These are phyloP conservation scores for Agonopterix heracliana DNA, from an alignment of 2,888 invertebrate genomes.

Conservation along the genomic window DNA sequence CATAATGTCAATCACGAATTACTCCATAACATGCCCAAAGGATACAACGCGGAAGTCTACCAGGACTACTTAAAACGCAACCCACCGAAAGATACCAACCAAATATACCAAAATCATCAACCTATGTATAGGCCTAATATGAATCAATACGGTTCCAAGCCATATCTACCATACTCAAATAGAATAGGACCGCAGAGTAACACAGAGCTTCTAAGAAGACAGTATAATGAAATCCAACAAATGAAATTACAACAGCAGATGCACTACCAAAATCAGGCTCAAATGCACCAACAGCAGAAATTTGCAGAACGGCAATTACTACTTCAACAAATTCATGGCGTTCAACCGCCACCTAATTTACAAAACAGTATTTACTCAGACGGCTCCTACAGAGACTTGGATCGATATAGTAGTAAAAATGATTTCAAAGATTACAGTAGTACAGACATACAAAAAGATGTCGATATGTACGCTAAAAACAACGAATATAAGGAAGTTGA, in stretches of 20 bases:
- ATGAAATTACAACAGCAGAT: conserved; percentile 79
- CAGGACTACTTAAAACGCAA: conserved; percentile 73
- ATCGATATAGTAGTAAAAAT: conserved; percentile 63
- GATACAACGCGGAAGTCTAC: conserved; percentile 77
- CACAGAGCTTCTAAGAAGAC: conserved; percentile 75
- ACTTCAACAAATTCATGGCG: conserved; percentile 77
- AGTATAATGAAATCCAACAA: conserved; percentile 79
- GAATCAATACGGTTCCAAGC: conserved; percentile 66
- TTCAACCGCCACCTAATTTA: conserved; percentile 67
- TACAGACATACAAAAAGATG: conserved; percentile 58
- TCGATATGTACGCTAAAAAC: conserved; percentile 55
- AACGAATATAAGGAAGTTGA: conserved; percentile 61
- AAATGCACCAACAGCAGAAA: conserved; percentile 79
- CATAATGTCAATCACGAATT: conserved; percentile 66
- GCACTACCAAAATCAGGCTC: conserved; percentile 79
- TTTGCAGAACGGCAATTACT: conserved; percentile 78
- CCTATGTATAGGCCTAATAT: conserved; percentile 63
- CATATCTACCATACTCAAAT: conserved; percentile 69
- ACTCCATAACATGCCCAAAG: conserved; percentile 63
- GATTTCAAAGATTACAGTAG: conserved; percentile 61
- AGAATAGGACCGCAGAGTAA: conserved; percentile 75
- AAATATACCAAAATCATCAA: conserved; percentile 76
- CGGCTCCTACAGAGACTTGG: conserved; percentile 63
- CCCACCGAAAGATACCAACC: conserved; percentile 74
- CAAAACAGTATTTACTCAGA: conserved; percentile 71